These are phyloP conservation scores for Bos indicus DNA, from an alignment of 2,113 vertebrate species.

Conservation along the genomic window DNA sequence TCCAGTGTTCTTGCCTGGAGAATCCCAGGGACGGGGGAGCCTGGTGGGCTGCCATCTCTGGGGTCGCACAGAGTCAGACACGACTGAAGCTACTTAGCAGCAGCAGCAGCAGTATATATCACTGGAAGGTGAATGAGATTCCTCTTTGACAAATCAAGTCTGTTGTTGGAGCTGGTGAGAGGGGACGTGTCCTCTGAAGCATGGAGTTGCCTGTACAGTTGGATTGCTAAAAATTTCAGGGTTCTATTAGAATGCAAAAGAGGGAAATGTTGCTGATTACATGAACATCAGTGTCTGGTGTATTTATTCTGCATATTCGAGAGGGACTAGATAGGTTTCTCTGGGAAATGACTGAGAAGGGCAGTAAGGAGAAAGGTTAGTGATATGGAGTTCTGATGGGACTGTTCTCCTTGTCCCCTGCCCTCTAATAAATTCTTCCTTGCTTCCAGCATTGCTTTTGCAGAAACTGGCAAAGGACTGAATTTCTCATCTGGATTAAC, in stretches of 20 bases:
- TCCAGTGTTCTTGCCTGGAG: no score
- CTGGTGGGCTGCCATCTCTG: no score
- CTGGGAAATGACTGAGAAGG: not conserved
- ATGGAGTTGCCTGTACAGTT: not conserved
- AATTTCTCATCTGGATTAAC: not conserved
- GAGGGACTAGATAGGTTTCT: not conserved
- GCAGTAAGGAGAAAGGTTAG: not conserved
- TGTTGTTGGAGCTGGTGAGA: not conserved
- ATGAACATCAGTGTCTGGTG: not conserved
- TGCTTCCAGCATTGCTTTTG: not conserved
- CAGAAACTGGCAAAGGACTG: not conserved
- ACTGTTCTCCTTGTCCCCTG: not conserved
- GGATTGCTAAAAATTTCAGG: not conserved
- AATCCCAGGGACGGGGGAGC: no score
- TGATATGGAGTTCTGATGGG: not conserved
- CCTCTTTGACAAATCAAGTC: not conserved
- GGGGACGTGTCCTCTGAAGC: not conserved
- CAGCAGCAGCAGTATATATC: no score
- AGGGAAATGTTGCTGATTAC: not conserved
- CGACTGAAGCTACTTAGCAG: no score
- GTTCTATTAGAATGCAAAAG: not conserved
- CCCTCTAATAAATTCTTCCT: not conserved
- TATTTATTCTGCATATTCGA: not conserved
- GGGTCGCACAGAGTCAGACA: rapidly evolving
- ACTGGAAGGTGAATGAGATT: not conserved